Evolutionary conservation across 2,797 vertebrate species (phyloP).

Genomic region (Pangasius djambal): DNA sequence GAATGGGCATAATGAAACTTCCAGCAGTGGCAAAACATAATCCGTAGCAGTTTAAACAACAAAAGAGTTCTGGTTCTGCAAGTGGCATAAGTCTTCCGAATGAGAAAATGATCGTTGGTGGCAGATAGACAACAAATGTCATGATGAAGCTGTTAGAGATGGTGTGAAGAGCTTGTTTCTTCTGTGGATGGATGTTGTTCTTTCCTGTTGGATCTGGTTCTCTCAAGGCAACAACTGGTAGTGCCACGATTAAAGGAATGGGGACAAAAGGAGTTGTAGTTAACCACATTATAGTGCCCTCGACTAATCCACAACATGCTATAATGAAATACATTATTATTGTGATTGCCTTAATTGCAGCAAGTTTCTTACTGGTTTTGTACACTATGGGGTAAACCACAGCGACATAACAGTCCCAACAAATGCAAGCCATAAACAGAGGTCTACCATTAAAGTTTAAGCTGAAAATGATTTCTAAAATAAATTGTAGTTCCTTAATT

Average conservation of each 20-base stretch:
- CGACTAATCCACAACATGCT: no score
- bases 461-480: not conserved
- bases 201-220: constrained; percentile 45
- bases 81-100: constrained; percentile 42
- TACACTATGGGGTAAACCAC: constrained; percentile 71
- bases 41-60: constrained; percentile 45
- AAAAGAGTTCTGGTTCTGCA: constrained; percentile 43
- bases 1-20: constrained; percentile 42
- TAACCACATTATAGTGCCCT: not conserved
- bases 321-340: no score
- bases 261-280: not conserved
- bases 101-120: constrained; percentile 43
- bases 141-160: constrained; percentile 65
- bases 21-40: constrained; percentile 27
- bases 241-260: constrained; percentile 46
- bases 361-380: constrained; percentile 56
- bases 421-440: constrained; percentile 68
- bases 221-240: constrained; percentile 61
- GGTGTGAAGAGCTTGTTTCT: constrained; percentile 68
- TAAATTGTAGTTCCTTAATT: not conserved
- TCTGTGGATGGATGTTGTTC: constrained; percentile 60
- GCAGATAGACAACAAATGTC: constrained; percentile 57
- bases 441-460: constrained; percentile 63
- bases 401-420: constrained; percentile 72
- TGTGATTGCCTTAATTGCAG: no score